A percentile compares a stretch with the other conserved stretches of the same genome.
These are phyloP conservation scores for Drosophila nikananu DNA, from an alignment of 1,140 invertebrate genomes.

Conservation along the genomic window DNA sequence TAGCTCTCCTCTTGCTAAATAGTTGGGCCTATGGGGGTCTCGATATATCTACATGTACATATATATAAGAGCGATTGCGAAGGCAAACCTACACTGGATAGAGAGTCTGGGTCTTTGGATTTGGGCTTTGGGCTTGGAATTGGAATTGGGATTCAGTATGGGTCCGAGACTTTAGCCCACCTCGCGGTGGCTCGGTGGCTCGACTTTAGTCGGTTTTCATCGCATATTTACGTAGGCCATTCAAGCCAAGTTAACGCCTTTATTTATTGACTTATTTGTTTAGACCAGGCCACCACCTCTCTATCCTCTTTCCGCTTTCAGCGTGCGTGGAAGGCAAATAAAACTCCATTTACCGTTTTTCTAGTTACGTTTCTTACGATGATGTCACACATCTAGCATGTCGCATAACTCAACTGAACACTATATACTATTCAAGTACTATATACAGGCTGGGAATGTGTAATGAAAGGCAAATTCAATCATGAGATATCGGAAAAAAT, in stretches of 20 bases:
- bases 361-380: conserved; percentile 49
- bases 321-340: conserved; percentile 60
- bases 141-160: conserved; percentile 17
- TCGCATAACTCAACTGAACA: neutral
- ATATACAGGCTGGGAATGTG: neutral
- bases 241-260: conserved; percentile 78
- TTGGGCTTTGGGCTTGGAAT: conserved; percentile 6
- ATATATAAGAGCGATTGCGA: conserved; percentile 58
- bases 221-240: conserved; percentile 82
- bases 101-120: conserved; percentile 34
- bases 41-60: neutral
- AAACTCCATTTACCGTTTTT: conserved; percentile 78
- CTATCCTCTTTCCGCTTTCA: conserved; percentile 4
- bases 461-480: neutral
- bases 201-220: conserved; percentile 57
- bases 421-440: neutral
- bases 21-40: conserved; percentile 6
- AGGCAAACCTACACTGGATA: conserved; percentile 67
- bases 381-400: conserved; percentile 59
- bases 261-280: conserved; percentile 81
- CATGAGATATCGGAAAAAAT: neutral
- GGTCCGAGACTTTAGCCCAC: conserved; percentile 39
- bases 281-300: conserved; percentile 43
- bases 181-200: conserved; percentile 9
- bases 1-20: conserved; percentile 12